Base-by-base conservation (phyloP, 2,888 invertebrate genomes). In the Xylophagus ater region DNA sequence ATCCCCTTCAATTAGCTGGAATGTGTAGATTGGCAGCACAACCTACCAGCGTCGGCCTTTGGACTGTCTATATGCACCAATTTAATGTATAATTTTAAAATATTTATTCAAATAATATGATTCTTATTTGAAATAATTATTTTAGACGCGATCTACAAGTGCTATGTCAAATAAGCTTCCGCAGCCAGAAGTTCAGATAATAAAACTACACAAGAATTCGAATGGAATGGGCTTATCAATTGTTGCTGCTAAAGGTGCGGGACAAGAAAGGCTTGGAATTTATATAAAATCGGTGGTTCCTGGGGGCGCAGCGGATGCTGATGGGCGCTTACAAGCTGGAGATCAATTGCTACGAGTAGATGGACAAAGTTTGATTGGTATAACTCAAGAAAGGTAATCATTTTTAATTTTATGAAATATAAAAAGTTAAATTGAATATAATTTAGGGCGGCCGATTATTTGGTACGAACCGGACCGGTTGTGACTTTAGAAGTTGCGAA, bases 151-250 rank as follows among this genome's bases (percentile, higher is more conserved):
- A 29, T 76, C 76, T 51, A 74, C 78, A n/a, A 76, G 79, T 55
- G 72, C 77, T 47, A 74, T 76, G 70, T 74, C 74, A 4, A 72
- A 72, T 29, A 73, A 70, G 40, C 60, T 70, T 35, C 69, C 70
- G 23, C 76, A 79, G 51, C 83, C 85, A 9, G 80, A 86, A 56
- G 68, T 89, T 42, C 82, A 87, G 58, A 74, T 84, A 39, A 87
- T 96, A 52, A 81, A 88, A 58, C 73, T 96, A 47, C 83, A 89
- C 60, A 96, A 97, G 69, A 89, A 90, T 55, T 81, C 86, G 46
- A 90, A 87, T 56, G 96, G 97, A 47, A 94, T 98, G 85, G 98
- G 98, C 9, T 74, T 98, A 52, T 96, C 94, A 57, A 98, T 98
- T 54, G 96, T 98, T 4, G 97, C 97, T 8, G 97, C 97, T 18